These are phyloP conservation scores for Argopecten irradians DNA, from an alignment of 1,140 invertebrate genomes.

Conservation along the genomic window DNA sequence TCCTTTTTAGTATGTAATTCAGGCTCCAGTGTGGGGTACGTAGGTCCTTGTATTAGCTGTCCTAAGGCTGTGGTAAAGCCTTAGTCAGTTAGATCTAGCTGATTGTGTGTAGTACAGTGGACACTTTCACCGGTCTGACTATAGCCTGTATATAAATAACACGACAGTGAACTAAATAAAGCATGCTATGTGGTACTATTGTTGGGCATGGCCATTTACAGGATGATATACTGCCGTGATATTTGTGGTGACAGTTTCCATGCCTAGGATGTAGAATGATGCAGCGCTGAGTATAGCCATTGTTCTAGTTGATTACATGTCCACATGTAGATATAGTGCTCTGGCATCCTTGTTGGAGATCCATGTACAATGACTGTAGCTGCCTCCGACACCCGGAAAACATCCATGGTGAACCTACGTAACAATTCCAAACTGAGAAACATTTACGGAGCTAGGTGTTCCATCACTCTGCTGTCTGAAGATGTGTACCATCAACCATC, in stretches of 20 bases:
- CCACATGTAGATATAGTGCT: background rate
- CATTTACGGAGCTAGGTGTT: background rate
- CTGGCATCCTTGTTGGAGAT: background rate
- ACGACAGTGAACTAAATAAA: background rate
- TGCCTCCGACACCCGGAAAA: background rate
- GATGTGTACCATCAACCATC: background rate
- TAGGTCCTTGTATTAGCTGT: background rate
- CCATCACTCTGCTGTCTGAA: background rate
- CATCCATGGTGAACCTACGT: constrained; percentile 20
- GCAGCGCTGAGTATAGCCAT: too few relatives aligned
- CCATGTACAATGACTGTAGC: constrained; percentile 5
- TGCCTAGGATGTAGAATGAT: background rate
- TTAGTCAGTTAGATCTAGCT: too few relatives aligned
- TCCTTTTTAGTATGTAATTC: background rate
- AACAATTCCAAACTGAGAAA: background rate
- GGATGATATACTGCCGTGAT: background rate
- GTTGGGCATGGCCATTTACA: background rate
- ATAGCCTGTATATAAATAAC: background rate
- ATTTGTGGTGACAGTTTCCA: background rate
- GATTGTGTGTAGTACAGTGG: background rate
- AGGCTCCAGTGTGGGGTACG: background rate
- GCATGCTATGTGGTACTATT: background rate
- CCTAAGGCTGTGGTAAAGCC: background rate
- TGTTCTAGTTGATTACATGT: background rate
- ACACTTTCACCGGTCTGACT: background rate